Base-by-base conservation (phyloP, 2,888 invertebrate genomes). In the Bimastos eiseni region DNA sequence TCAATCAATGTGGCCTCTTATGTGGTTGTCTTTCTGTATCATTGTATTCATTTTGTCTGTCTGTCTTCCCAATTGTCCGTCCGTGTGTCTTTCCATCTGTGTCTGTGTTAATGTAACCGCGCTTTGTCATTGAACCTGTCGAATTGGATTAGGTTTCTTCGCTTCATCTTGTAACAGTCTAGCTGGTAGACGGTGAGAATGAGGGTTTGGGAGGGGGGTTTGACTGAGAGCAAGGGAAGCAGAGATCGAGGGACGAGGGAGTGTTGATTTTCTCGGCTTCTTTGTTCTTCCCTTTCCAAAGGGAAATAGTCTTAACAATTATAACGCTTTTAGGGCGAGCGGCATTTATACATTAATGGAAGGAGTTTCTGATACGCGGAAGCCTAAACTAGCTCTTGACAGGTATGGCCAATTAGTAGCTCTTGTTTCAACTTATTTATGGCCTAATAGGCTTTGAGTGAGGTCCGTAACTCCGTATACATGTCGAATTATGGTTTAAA, bases 321-420 rank as follows among this genome's bases (percentile, higher is more conserved):
- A n/a, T 70, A 70, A 70, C n/a, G 70, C 70, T 70, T 70, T 70
- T 70, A 70, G 70, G 70, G n/a, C 70, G 70, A 70, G n/a, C 30
- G 70, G 70, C n/a, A 13, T 70, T 70, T 70, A 70, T 30, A 70
- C 70, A 70, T 70, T 70, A 70, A 70, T 70, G 70, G 30, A 24
- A 2, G 1, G 49, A 49, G 30, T 30, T 6, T 24, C 3, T 55
- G 55, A 5, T 55, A 55, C 55, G 30, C 24, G 30, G 24, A 5
- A 13, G 55, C n/a, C 70, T 30, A 70, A 70, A 70, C 70, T 70
- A 8, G 70, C n/a, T n/a, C n/a, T n/a, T 70, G 70, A 70, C 70
- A n/a, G 70, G 30, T n/a, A n/a, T 70, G 70, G 70, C 30, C 70
- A 70, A 70, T 70, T 70, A 70, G n/a, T 13, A 70, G n/a, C 70